Base-by-base conservation (phyloP, 2,888 invertebrate genomes). In the Apodemia duryi region DNA sequence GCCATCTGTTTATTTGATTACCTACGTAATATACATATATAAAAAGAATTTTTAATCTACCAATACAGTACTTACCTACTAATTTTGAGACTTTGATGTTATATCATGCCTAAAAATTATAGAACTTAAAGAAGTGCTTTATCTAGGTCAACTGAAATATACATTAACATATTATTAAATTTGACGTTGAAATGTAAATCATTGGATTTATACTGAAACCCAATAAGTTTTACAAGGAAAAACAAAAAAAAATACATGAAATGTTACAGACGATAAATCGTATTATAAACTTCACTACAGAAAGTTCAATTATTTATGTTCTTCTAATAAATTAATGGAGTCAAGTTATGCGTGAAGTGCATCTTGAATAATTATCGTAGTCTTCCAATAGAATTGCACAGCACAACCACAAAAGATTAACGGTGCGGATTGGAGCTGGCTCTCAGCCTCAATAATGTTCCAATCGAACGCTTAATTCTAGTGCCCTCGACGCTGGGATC, bases 391-490 rank as follows among this genome's bases (percentile, higher is more conserved):
- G 66, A 63, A 65, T 67, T 60, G 63, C 51, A 51, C 51, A 65
- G 64, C 63, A 65, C 63, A 62, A 62, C 64, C 67, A 71, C 68
- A 72, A 73, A 74, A 79, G 80, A 78, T 78, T 85, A 85, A 85
- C 85, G 84, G 84, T 77, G 80, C 73, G 75, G 65, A 67, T 68
- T 65, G 62, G 66, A 68, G 76, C 82, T 84, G 10, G 83, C 72
- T 84, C 84, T 66, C 71, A 70, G 75, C 73, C 77, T 76, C 75
- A 79, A 80, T 78, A 79, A 79, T 60, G 76, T 75, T 79, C 76
- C 80, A 80, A 81, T 82, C 74, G 74, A 74, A 70, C 71, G 73
- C 73, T 77, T 77, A 75, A 77, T 77, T 80, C 78, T 74, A 83
- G 82, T 69, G 77, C 77, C 67, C 78, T 83, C 72, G 68, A 74